Evolutionary conservation across 2,113 vertebrate genomes (phyloP), one percentile per base, ranked within the genome.

Genomic region (Myotis brandtii): DNA sequence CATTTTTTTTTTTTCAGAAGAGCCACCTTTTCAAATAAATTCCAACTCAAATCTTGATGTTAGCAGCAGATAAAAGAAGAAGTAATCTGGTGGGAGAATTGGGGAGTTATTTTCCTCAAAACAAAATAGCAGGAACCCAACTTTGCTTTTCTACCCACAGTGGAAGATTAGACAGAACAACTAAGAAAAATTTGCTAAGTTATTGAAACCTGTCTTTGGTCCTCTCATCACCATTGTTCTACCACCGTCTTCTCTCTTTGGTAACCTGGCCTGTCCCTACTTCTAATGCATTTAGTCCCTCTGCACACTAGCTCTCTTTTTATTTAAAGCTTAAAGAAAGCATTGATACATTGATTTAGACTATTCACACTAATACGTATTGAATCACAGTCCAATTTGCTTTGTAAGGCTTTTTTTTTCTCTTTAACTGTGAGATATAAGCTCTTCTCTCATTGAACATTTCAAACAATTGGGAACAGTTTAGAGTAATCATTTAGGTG

Each of bases 321-420:
- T 72, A 72, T 85, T 94, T 90, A 85, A 88, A 67, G 7, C 76
- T 79, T 21, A 73, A 88, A 91, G 30, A 23, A 86, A 54, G 64
- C 30, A 75, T 25, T 69, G 50, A 7, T 16, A 88, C 30, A 59
- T 16, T 80, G 67, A 93, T 73, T 95, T 72, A 77, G 88, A 80
- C 50, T 64, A 46, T 72, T 90, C 67, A 88, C 9, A 18, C 64
- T 50, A 80, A 90, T 66, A 67, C 9, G 73, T 93, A 72, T 25
- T 18, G 37, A 95, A 72, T 88, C 52, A 43, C 5, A 82, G 20
- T 81, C 69, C 52, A 72, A 72, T 83, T 89, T 93, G 56, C 25
- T 80, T 90, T 82, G 48, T 30, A 91, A 67, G 18, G 14, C 34
- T 90, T 75, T 37, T 21, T 89, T 85, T 85, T 48, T 85, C 50